Evolutionary conservation across 2,113 vertebrate species (phyloP).

Genomic region (Danionella cerebrum): DNA sequence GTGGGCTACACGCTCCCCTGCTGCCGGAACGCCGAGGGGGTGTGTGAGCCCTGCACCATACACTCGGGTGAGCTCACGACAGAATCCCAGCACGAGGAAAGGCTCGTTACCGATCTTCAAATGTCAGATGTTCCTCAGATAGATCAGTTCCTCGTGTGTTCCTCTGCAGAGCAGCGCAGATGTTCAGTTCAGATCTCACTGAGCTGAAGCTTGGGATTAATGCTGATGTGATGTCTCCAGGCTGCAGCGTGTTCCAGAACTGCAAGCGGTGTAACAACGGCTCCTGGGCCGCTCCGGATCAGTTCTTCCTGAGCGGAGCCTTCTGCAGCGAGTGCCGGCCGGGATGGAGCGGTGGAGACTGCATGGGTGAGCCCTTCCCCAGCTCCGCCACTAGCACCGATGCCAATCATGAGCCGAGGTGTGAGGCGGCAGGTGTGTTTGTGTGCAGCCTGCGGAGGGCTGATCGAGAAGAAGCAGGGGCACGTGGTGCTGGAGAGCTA

Average conservation of each 20-base stretch:
- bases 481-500: slow-evolving; percentile 92
- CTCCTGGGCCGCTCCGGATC: slow-evolving; percentile 84
- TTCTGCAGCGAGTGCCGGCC: slow-evolving; percentile 89
- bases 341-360: slow-evolving; percentile 95
- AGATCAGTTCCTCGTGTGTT: no score
- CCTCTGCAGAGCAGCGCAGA: no score
- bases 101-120: no score
- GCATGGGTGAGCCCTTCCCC: slow-evolving; percentile 79
- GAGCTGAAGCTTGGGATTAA: no score
- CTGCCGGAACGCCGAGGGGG: slow-evolving; percentile 87
- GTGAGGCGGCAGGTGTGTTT: background rate
- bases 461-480: slow-evolving; percentile 77
- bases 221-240: slow-evolving; percentile 36
- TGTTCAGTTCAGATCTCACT: no score
- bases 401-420: no score
- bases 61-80: slow-evolving; percentile 75
- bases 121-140: no score
- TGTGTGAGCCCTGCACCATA: slow-evolving; percentile 94
- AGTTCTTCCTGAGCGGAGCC: slow-evolving; percentile 87
- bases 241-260: slow-evolving; percentile 93
- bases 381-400: no score
- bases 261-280: slow-evolving; percentile 93
- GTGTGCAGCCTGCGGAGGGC: slow-evolving; percentile 79
- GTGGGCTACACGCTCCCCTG: slow-evolving; percentile 96
- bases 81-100: no score